Evolutionary conservation across 1,140 invertebrate species (phyloP).

Genomic region (Asobara japonica): DNA sequence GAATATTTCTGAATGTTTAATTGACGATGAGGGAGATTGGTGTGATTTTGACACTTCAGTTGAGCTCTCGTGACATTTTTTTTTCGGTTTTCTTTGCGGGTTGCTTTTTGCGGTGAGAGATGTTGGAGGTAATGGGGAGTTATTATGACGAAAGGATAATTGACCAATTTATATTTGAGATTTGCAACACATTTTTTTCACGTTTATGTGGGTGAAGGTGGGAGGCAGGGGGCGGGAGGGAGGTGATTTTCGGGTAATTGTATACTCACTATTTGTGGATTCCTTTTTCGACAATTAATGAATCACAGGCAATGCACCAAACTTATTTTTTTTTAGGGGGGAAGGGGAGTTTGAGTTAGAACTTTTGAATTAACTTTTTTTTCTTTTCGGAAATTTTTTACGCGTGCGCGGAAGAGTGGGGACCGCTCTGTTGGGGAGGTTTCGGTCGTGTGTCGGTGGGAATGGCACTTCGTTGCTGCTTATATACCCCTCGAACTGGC

Average conservation of each 20-base stretch:
- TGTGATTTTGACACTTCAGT: neutral
- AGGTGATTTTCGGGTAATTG: neutral
- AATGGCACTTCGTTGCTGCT: constrained; percentile 59
- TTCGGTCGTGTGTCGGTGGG: constrained; percentile 64
- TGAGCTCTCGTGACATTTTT: neutral
- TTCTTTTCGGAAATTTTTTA: constrained; percentile 1
- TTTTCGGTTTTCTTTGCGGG: neutral
- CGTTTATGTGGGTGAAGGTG: no score
- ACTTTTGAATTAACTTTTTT: neutral
- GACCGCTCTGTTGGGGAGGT: constrained; percentile 51
- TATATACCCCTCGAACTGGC: constrained; percentile 61
- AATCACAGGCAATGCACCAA: neutral
- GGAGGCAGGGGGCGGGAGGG: neutral
- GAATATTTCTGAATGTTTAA: neutral
- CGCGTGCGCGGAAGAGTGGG: constrained; percentile 46
- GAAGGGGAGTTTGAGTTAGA: neutral
- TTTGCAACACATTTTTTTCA: neutral
- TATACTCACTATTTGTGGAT: neutral
- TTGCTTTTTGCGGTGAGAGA: neutral
- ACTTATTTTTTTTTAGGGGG: neutral
- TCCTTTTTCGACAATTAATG: neutral
- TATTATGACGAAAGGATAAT: constrained; percentile 1
- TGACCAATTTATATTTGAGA: constrained; percentile 1
- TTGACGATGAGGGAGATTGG: neutral
- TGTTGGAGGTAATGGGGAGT: neutral